Evolutionary conservation across 2,888 invertebrate genomes (phyloP), one percentile per base, ranked within the genome.

Genomic region (Drosophila subsilvestris): DNA sequence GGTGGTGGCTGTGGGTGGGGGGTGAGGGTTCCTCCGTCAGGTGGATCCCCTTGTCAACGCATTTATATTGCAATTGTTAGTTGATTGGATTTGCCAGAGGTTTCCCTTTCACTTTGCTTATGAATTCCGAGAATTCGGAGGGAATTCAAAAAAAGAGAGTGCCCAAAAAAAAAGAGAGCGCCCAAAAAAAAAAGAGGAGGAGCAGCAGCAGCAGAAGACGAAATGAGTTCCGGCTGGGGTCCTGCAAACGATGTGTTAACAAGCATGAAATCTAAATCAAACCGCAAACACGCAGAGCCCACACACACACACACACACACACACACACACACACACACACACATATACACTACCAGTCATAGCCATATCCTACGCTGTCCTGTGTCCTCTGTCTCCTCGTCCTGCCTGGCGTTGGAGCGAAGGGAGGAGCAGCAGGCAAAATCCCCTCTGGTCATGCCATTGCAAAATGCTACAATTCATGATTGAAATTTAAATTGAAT

Each of bases 401-500:
- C n/a, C n/a, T n/a, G n/a, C n/a, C n/a, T n/a, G n/a, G n/a, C n/a
- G n/a, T n/a, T n/a, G n/a, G n/a, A n/a, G n/a, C n/a, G n/a, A n/a
- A 27, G 27, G 27, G 27, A 25, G 25, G 25, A 6, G 8, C 2
- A 27, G 27, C 1, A 7, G 8, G 27, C 25, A 25, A 27, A 3
- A 27, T 37, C 62, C 69, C 70, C 70, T 70, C 69, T 69, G 69
- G 69, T 62, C 70, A 32, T 69, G 56, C 48, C 65, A 72, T 44
- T 57, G 74, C 80, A 70, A 70, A 80, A 74, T 75, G 78, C 78
- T 80, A 78, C 78, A 79, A 78, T 73, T 76, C 78, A 80, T 80
- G 80, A 84, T 84, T 84, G 86, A 84, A 86, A 81, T 83, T 77
- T 78, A 84, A 84, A 84, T 84, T 84, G 86, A 84, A 84, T 82